Evolutionary conservation across 2,797 vertebrate genomes (phyloP).

Genomic region (Lagocephalus sceleratus): DNA sequence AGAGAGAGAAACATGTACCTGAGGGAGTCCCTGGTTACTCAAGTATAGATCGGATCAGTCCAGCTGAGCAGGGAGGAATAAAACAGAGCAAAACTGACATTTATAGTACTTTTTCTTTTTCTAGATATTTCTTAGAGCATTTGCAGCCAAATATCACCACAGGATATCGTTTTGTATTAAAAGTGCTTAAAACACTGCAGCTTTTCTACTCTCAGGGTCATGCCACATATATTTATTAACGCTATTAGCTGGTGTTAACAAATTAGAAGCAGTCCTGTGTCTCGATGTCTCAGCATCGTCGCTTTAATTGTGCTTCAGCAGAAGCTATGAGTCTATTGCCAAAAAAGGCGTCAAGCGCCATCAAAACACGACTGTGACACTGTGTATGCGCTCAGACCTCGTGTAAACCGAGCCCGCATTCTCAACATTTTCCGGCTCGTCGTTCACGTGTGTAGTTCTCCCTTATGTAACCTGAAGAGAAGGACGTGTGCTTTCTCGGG

Average conservation of each 20-base stretch:
- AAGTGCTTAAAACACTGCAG: constrained; percentile 12
- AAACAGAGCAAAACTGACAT: background rate
- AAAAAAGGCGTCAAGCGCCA: constrained; percentile 13
- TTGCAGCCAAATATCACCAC: constrained; percentile 8
- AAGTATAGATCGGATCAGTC: constrained; percentile 61
- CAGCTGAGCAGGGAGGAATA: constrained; percentile 2
- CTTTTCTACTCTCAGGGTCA: constrained; percentile 60
- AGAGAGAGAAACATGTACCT: constrained; percentile 46
- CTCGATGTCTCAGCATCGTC: constrained; percentile 60
- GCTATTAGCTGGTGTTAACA: constrained; percentile 34
- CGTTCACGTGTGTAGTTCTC: constrained; percentile 35
- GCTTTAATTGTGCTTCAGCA: constrained; percentile 4
- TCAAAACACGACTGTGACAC: constrained; percentile 23
- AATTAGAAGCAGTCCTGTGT: constrained; percentile 23
- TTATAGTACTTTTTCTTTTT: constrained; percentile 15
- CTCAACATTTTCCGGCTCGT: constrained; percentile 38
- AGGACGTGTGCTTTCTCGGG: too few species aligned
- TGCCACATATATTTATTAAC: constrained; percentile 40
- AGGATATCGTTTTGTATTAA: constrained; percentile 18
- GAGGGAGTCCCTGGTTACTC: constrained; percentile 70
- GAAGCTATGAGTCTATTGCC: constrained; percentile 25
- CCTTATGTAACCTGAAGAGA: constrained; percentile 16
- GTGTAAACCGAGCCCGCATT: constrained; percentile 30
- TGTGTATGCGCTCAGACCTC: constrained; percentile 12
- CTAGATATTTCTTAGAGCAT: constrained; percentile 20